These are phyloP conservation scores for Xestia c-nigrum DNA, from an alignment of 2,888 invertebrate species.

Conservation along the genomic window DNA sequence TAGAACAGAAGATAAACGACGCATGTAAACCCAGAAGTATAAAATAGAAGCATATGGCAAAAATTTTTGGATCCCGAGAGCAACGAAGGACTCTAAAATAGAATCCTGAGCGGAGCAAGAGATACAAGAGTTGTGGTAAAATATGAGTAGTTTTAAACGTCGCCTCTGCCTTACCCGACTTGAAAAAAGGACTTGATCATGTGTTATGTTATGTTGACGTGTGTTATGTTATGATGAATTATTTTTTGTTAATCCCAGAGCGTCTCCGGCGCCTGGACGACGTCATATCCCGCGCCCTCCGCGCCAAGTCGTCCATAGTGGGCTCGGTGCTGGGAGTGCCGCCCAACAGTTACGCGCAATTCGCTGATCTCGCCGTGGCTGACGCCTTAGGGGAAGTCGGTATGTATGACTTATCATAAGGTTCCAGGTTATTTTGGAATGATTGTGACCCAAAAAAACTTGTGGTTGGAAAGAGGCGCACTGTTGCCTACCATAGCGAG, in stretches of 20 bases:
- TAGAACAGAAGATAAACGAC: too few relatives aligned
- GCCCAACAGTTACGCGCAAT: conserved; percentile 69
- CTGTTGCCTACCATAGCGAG: too few relatives aligned
- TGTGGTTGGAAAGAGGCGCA: too few relatives aligned
- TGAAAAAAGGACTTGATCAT: not conserved
- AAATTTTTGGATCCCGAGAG: too few relatives aligned
- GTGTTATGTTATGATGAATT: not conserved
- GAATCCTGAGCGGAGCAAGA: too few relatives aligned
- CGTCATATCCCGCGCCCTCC: conserved; percentile 77
- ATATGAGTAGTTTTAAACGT: not conserved
- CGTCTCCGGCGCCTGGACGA: conserved; percentile 85
- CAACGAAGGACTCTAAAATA: too few relatives aligned
- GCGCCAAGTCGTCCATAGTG: conserved; percentile 80
- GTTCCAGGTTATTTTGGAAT: too few relatives aligned
- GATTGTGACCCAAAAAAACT: too few relatives aligned
- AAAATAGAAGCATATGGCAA: too few relatives aligned
- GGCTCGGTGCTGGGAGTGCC: conserved; percentile 80
- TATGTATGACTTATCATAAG: conserved; percentile 43
- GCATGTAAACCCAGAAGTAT: not conserved
- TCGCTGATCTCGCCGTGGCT: conserved; percentile 84
- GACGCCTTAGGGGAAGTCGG: conserved; percentile 82
- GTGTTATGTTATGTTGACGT: not conserved
- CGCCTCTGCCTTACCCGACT: not conserved
- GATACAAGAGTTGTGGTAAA: too few relatives aligned
- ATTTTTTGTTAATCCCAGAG: conserved; percentile 71